These are phyloP conservation scores for Alcis repandata DNA, from an alignment of 2,888 invertebrate species.

Conservation along the genomic window DNA sequence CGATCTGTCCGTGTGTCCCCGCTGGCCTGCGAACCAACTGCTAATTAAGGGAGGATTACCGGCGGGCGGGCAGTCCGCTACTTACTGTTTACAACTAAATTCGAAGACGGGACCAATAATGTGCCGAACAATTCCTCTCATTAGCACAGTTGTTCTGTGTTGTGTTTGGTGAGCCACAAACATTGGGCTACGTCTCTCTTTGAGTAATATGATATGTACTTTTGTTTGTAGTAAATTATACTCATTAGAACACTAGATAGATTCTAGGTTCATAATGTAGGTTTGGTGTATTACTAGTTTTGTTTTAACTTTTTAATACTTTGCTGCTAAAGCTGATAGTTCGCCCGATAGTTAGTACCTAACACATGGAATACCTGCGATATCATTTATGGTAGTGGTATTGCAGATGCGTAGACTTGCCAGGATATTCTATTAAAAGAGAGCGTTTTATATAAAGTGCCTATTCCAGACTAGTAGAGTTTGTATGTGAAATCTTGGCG, in stretches of 20 bases:
- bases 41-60: constrained; percentile 85
- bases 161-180: constrained; percentile 21
- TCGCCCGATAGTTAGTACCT: no score
- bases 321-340: no score
- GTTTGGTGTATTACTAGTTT: no score
- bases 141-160: constrained; percentile 63
- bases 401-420: no score
- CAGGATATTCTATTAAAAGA: no score
- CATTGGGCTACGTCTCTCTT: constrained; percentile 16
- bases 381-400: no score
- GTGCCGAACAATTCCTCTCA: constrained; percentile 71
- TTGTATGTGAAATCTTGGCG: no score
- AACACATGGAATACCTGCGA: no score
- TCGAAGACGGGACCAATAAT: constrained; percentile 81
- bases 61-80: constrained; percentile 72
- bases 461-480: no score
- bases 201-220: neutral
- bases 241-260: neutral
- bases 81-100: constrained; percentile 80
- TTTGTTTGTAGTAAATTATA: neutral
- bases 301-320: no score
- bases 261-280: no score
- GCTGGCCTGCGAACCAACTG: constrained; percentile 68
- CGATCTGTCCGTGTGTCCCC: constrained; percentile 58
- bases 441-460: no score